Conservation (phyloP, 2,113 vertebrate genomes). For the Potamarius usumacintae region DNA sequence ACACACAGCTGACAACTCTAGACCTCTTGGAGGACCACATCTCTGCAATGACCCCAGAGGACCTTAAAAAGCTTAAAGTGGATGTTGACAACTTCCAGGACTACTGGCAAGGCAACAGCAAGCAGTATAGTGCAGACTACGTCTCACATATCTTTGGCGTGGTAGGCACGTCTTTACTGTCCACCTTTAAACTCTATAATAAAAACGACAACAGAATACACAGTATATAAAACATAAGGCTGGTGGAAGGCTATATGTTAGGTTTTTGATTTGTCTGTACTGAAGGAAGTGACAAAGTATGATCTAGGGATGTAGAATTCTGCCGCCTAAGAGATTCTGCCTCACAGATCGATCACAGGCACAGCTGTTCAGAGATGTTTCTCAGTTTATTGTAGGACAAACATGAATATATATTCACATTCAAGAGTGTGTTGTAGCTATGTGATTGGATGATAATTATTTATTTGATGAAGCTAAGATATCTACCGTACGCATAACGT, state of each 20-base stretch:
- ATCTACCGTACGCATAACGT: too few relatives aligned
- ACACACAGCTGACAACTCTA: conserved; percentile 83
- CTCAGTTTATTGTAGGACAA: too few relatives aligned
- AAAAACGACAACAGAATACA: neutral
- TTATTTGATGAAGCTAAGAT: too few relatives aligned
- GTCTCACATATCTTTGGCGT: conserved; percentile 88
- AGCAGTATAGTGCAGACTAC: conserved; percentile 77
- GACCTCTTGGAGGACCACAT: conserved; percentile 88
- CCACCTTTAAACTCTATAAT: neutral
- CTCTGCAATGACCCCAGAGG: conserved; percentile 75
- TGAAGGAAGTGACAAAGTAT: too few relatives aligned
- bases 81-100: conserved; percentile 80
- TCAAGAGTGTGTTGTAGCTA: too few relatives aligned
- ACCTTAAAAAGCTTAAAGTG: conserved; percentile 72
- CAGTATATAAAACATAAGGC: neutral
- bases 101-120: conserved; percentile 82
- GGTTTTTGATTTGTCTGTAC: too few relatives aligned
- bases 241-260: neutral
- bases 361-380: too few relatives aligned
- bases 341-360: too few relatives aligned
- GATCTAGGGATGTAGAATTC: too few relatives aligned
- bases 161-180: conserved; percentile 65
- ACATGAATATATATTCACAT: too few relatives aligned
- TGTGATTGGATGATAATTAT: too few relatives aligned
- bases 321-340: too few relatives aligned